These are phyloP conservation scores for Heterotis niloticus DNA, from an alignment of 2,113 vertebrate species.

Conservation along the genomic window DNA sequence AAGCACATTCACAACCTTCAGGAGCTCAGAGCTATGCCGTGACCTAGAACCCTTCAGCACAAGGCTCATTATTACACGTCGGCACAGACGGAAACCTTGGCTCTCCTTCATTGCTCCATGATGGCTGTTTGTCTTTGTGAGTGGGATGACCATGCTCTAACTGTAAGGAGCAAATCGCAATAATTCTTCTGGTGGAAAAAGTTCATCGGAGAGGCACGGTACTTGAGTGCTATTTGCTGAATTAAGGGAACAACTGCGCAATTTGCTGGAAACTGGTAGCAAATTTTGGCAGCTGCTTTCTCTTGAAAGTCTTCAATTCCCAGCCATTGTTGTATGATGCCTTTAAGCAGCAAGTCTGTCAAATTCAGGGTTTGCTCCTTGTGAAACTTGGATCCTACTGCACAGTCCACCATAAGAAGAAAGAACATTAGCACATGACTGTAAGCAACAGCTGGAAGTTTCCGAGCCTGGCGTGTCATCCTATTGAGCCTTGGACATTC, in stretches of 20 bases:
- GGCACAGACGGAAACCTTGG: background rate
- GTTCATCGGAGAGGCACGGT: no score
- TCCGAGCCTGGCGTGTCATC: no score
- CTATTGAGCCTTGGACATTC: background rate
- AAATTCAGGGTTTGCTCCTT: conserved; percentile 8
- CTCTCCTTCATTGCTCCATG: background rate
- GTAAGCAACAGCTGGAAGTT: no score
- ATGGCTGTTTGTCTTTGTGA: conserved; percentile 9
- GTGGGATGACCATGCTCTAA: conserved; percentile 27
- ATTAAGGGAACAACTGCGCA: conserved; percentile 42
- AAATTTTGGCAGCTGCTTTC: background rate
- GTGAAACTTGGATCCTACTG: conserved; percentile 2
- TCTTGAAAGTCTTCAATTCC: conserved; percentile 31
- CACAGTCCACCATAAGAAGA: conserved; percentile 25
- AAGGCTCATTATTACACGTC: conserved; percentile 24
- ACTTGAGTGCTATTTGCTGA: conserved; percentile 37
- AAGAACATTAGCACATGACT: background rate
- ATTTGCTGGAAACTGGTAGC: conserved; percentile 29
- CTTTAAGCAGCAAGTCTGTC: conserved; percentile 14
- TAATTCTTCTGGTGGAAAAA: background rate
- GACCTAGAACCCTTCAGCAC: background rate
- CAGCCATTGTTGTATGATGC: background rate
- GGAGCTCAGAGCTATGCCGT: no score
- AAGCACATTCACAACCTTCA: background rate
- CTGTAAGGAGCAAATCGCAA: conserved; percentile 24